These are phyloP conservation scores for Drosophila sturtevanti DNA, from an alignment of 1,140 invertebrate species.

Conservation along the genomic window DNA sequence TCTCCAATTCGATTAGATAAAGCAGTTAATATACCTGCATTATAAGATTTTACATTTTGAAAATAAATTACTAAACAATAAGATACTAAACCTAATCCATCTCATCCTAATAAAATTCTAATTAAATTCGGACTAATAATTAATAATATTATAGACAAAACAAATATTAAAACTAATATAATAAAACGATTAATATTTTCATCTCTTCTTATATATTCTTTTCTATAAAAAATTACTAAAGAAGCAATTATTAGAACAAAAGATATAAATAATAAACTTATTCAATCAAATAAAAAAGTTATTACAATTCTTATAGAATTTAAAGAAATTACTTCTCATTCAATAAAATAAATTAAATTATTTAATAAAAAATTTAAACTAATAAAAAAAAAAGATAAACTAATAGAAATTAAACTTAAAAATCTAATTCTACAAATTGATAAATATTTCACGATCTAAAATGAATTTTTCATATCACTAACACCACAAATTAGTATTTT, in stretches of 20 bases:
- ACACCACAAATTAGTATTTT: slow-evolving; percentile 86
- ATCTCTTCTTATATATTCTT: slow-evolving; percentile 84
- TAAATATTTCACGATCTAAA: slow-evolving; percentile 82
- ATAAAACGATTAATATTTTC: slow-evolving; percentile 84
- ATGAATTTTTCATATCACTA: slow-evolving; percentile 83
- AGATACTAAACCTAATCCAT: slow-evolving; percentile 87
- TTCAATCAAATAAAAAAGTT: slow-evolving; percentile 57
- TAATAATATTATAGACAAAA: slow-evolving; percentile 87
- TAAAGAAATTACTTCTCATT: slow-evolving; percentile 3
- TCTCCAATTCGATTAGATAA: slow-evolving; percentile 86
- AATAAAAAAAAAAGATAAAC: slow-evolving; percentile 46
- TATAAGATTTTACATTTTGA: slow-evolving; percentile 85
- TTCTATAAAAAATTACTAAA: slow-evolving; percentile 82
- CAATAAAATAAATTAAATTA: slow-evolving; percentile 8
- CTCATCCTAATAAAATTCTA: slow-evolving; percentile 88
- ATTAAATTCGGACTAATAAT: slow-evolving; percentile 87
- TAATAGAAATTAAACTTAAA: slow-evolving; percentile 75
- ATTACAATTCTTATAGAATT: slow-evolving; percentile 4
- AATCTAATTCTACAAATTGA: slow-evolving; percentile 82
- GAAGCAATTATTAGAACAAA: slow-evolving; percentile 86
- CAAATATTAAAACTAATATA: slow-evolving; percentile 86
- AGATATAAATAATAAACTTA: slow-evolving; percentile 85
- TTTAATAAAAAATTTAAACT: slow-evolving; percentile 11
- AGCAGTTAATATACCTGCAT: slow-evolving; percentile 86
- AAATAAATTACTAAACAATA: slow-evolving; percentile 88